Evolutionary conservation across 2,888 invertebrate genomes (phyloP).

Genomic region (Melipona bicolor): DNA sequence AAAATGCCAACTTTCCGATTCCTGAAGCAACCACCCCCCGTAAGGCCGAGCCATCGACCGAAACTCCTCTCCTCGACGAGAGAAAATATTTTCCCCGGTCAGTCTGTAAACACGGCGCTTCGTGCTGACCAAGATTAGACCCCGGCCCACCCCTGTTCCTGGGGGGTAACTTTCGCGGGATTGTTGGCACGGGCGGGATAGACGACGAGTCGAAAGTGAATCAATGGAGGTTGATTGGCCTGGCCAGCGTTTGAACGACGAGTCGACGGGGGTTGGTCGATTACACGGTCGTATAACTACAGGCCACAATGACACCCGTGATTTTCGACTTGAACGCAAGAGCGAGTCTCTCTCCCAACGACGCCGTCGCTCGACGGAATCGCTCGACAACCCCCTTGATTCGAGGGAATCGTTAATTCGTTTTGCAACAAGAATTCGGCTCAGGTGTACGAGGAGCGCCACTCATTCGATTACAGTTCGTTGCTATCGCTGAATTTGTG

Average conservation of each 20-base stretch:
- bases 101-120: conserved; percentile 55
- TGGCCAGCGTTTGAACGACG: conserved; percentile 63
- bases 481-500: conserved; percentile 53
- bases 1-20: not conserved
- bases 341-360: not conserved
- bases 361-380: not conserved
- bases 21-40: not conserved
- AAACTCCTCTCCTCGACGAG: conserved; percentile 3
- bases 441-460: conserved; percentile 3
- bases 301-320: conserved; percentile 75
- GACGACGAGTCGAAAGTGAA: conserved; percentile 66
- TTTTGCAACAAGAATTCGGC: conserved; percentile 31
- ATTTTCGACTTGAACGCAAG: conserved; percentile 61
- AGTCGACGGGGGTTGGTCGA: conserved; percentile 52
- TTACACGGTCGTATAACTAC: conserved; percentile 60
- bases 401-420: conserved; percentile 15
- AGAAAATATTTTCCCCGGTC: conserved; percentile 59
- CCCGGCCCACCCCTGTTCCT: not conserved
- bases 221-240: conserved; percentile 79
- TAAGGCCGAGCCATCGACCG: not conserved
- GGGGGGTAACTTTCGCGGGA: conserved; percentile 47
- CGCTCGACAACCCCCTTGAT: not conserved
- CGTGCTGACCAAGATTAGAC: conserved; percentile 60
- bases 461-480: conserved; percentile 49
- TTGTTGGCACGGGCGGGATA: conserved; percentile 47